phyloP scores from a whole-genome alignment of 2,888 invertebrate genomes.

The Zootermopsis nevadensis region DNA sequence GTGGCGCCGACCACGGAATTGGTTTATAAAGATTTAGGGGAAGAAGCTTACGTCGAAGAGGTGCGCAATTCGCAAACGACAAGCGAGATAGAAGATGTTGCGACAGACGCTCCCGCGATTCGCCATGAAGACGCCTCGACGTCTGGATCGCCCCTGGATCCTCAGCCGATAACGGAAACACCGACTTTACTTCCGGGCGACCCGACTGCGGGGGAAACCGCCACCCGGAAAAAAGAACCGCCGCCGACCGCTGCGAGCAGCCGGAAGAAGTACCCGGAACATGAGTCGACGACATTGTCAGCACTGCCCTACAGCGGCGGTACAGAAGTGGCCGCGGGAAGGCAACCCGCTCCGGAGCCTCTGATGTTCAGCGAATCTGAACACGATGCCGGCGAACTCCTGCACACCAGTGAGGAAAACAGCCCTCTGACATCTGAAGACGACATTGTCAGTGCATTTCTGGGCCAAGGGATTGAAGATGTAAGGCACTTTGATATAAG shows the following conservation, averaged over 20 bases:
- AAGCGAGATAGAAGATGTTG: background rate
- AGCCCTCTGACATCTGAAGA: background rate
- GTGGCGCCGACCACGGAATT: background rate
- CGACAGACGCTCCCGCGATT: background rate
- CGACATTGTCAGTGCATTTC: background rate
- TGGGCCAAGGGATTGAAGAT: background rate
- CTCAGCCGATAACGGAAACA: constrained; percentile 7
- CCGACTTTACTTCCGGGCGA: background rate
- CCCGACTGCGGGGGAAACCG: background rate
- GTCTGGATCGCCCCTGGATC: background rate
- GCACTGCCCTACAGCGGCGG: background rate
- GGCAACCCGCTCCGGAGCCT: background rate
- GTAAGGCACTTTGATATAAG: background rate
- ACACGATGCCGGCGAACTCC: background rate
- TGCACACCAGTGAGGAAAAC: background rate
- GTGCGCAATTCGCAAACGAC: background rate
- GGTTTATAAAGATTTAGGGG: background rate
- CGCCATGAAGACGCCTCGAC: background rate
- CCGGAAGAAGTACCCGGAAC: background rate
- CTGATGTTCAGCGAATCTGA: background rate
- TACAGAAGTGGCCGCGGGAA: background rate
- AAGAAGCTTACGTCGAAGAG: constrained; percentile 41
- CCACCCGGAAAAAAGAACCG: background rate
- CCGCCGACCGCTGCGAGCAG: background rate
- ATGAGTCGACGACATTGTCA: background rate